A percentile compares a stretch with the other conserved stretches of the same genome.
Conservation (phyloP, 2,888 invertebrate genomes). For the Pterobdella sp. region DNA sequence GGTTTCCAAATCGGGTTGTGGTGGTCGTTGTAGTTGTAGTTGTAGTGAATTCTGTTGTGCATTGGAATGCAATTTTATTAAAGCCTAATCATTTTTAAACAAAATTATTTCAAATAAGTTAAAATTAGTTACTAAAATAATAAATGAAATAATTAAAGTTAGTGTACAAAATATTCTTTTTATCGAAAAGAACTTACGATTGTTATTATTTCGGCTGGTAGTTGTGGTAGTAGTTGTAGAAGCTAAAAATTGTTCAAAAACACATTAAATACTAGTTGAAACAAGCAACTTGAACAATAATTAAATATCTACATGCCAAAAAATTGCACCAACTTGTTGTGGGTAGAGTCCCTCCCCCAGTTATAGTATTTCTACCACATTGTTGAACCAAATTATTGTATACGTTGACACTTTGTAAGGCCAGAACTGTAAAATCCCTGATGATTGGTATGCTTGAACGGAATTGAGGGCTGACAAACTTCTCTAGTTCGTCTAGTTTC, state of each 20-base stretch:
- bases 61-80: neutral
- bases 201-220: too few species aligned
- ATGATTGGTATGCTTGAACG: neutral
- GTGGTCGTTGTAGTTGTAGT: constrained; percentile 14
- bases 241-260: too few species aligned
- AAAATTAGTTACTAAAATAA: neutral
- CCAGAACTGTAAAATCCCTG: constrained; percentile 16
- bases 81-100: neutral
- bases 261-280: neutral
- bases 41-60: neutral
- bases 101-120: neutral
- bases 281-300: neutral
- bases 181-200: neutral
- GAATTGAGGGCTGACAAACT: constrained; percentile 13
- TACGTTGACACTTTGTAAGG: neutral
- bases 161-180: neutral
- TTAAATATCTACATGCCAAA: neutral
- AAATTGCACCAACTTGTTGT: neutral
- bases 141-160: neutral
- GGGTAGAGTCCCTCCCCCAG: too few species aligned
- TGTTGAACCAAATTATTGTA: constrained; percentile 21
- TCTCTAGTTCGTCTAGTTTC: constrained; percentile 21
- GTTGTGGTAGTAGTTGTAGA: too few species aligned
- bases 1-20: neutral
- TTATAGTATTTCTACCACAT: constrained; percentile 20